phyloP scores from a whole-genome alignment of 2,888 invertebrate species.

The Ceriagrion tenellum region DNA sequence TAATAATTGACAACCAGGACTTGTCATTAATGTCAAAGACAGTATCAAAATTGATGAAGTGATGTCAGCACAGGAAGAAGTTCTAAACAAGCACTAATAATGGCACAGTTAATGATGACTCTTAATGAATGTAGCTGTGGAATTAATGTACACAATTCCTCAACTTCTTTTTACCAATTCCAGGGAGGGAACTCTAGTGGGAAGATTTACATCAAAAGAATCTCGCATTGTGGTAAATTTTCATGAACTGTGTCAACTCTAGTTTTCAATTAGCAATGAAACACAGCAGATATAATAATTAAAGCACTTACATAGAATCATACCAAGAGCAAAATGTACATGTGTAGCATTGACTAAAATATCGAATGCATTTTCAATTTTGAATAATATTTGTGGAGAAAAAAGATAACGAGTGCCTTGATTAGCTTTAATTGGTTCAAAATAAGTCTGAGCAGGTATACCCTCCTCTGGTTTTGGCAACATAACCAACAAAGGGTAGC shows the following conservation, averaged over 20 bases:
- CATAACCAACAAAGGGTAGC: background rate
- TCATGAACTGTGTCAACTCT: background rate
- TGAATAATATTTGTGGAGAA: background rate
- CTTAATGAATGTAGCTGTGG: background rate
- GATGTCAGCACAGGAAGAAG: background rate
- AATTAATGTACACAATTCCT: background rate
- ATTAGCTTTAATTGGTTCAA: background rate
- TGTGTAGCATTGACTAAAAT: background rate
- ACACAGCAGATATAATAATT: background rate
- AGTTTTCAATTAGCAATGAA: background rate
- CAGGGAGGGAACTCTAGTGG: background rate
- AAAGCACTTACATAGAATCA: background rate
- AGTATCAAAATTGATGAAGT: slow-evolving; percentile 27
- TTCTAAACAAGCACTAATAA: background rate
- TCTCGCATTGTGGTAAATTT: background rate
- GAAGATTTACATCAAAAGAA: background rate
- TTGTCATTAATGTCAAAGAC: slow-evolving; percentile 16
- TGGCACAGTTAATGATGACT: background rate
- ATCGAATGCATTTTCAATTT: background rate
- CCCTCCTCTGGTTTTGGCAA: background rate
- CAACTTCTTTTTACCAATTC: background rate
- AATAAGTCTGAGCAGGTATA: background rate
- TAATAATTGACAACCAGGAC: slow-evolving; percentile 36
- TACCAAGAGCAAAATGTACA: background rate
- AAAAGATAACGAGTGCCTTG: background rate